phyloP scores from a whole-genome alignment of 1,140 invertebrate species.

The Oryzaephilus surinamensis region DNA sequence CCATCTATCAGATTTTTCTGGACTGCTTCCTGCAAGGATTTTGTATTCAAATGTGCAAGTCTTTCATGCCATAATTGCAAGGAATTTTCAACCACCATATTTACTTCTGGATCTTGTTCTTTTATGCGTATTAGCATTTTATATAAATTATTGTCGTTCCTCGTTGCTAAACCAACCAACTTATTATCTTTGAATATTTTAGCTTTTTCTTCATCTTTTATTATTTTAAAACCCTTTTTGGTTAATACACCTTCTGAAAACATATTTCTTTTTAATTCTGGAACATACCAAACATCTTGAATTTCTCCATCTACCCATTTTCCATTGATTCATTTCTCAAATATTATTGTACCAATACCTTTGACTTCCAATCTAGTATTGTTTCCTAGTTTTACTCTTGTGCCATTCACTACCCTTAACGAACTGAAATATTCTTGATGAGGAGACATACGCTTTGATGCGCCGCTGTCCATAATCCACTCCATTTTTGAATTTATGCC shows the following conservation, averaged over 20 bases:
- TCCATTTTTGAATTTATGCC: no score
- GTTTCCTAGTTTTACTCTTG: conserved; percentile 17
- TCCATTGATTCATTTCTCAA: conserved; percentile 21
- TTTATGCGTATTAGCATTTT: no score
- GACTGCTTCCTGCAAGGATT: neutral
- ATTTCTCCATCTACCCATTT: conserved; percentile 21
- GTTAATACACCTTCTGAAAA: conserved; percentile 28
- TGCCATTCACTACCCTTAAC: no score
- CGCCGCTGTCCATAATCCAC: no score
- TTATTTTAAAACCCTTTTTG: conserved; percentile 11
- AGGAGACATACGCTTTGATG: no score
- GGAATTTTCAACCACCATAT: neutral
- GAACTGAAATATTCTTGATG: no score
- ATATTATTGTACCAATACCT: conserved; percentile 19
- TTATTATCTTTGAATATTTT: neutral
- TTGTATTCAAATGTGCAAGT: conserved; percentile 7
- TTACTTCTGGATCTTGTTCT: neutral
- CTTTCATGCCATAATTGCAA: conserved; percentile 5
- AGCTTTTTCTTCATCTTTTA: conserved; percentile 6
- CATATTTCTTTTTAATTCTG: conserved; percentile 22
- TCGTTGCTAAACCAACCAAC: neutral
- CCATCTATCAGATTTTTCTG: neutral
- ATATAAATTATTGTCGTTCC: no score
- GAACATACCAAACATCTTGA: conserved; percentile 26
- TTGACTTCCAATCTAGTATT: conserved; percentile 4